Percentiles rank a stretch among this genome's conserved stretches.
Conservation (phyloP, 35 echinoderm and acorn worm genomes). For the Holothuria glaberrima region DNA sequence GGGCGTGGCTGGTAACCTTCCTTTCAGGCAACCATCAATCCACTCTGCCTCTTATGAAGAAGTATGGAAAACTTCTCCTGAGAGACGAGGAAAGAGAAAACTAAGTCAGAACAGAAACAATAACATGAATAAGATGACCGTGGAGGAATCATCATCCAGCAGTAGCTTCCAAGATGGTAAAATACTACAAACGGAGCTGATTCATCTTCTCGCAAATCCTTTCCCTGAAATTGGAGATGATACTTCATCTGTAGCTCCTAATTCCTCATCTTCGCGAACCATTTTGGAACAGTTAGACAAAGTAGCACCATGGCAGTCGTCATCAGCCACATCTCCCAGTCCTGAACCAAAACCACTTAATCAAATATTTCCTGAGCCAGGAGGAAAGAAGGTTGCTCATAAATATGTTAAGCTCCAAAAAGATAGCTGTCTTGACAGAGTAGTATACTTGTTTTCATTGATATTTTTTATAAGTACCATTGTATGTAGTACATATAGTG, state of each 20-base stretch:
- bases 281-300: no score
- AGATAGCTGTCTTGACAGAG: neutral
- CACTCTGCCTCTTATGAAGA: constrained; percentile 6
- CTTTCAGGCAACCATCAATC: constrained; percentile 5
- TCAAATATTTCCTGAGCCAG: no score
- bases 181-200: neutral
- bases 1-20: neutral
- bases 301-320: neutral
- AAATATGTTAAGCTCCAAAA: no score
- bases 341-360: neutral
- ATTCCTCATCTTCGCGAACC: neutral
- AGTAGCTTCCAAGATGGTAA: neutral
- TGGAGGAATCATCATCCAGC: neutral
- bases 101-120: constrained; percentile 30
- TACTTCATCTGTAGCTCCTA: neutral
- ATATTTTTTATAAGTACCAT: neutral
- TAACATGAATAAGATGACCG: constrained; percentile 9
- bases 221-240: neutral
- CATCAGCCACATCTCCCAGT: neutral
- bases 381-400: no score
- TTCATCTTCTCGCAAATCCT: neutral
- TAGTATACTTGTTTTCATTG: neutral
- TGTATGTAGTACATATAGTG: constrained; percentile 10
- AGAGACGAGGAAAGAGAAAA: neutral
- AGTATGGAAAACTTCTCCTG: constrained; percentile 22